Conservation (phyloP, 2,797 vertebrate species). For the Hoplostethus atlanticus region DNA sequence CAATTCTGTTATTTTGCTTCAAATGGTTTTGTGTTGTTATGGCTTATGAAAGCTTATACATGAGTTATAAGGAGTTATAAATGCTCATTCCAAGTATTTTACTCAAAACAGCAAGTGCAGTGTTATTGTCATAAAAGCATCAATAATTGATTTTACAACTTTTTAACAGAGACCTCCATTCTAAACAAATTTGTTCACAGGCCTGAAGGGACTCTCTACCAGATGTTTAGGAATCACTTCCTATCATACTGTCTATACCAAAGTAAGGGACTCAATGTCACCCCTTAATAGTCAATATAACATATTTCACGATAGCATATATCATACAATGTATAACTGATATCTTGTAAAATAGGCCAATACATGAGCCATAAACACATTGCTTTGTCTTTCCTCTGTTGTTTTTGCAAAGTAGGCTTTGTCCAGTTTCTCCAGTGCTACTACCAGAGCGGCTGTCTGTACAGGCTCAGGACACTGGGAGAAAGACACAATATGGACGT, state of each 20-base stretch:
- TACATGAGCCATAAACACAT: background rate
- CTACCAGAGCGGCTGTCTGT: conserved; percentile 96
- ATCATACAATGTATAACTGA: background rate
- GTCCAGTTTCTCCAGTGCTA: conserved; percentile 99
- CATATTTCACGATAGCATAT: too few species aligned
- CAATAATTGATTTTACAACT: too few species aligned
- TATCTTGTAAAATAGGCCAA: background rate
- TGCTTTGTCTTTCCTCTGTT: background rate
- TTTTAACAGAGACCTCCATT: background rate
- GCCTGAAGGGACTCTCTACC: conserved; percentile 96
- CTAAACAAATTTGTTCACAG: conserved; percentile 73
- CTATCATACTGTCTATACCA: conserved; percentile 96
- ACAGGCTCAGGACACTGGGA: conserved; percentile 92
- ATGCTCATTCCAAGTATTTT: too few species aligned
- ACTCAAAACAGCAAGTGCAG: too few species aligned
- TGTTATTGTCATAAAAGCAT: too few species aligned
- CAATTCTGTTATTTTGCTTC: too few species aligned
- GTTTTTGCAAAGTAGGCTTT: conserved; percentile 84
- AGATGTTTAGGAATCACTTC: conserved; percentile 97
- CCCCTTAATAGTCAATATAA: background rate
- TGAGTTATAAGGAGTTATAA: too few species aligned
- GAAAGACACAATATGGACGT: conserved; percentile 98
- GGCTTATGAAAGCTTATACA: too few species aligned
- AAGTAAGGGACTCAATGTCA: conserved; percentile 85
- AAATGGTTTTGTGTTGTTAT: too few species aligned